Base-by-base conservation (phyloP, 2,113 vertebrate species). In the Oenanthe melanoleuca region DNA sequence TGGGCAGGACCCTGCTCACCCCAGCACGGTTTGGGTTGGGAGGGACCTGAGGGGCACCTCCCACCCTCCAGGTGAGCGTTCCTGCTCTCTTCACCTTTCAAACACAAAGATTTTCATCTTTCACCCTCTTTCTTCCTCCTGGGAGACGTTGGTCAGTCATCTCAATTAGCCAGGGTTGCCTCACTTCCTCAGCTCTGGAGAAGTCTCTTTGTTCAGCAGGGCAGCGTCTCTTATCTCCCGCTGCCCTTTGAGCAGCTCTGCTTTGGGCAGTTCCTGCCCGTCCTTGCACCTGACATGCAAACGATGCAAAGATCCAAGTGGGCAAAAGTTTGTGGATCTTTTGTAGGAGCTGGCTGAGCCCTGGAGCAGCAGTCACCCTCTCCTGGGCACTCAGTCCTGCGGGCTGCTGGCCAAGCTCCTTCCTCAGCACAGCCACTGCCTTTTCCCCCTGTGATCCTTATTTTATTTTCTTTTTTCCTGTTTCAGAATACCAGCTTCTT, bases 141-240 rank as follows among this genome's bases (percentile, higher is more conserved):
- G 73, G 84, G 92, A 95, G 89, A 3, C 77, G 70, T 83, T 29
- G 83, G 64, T 49, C 67, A 5, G 4, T 23, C 31, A 6, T 28
- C 75, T 19, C n/a, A 80, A 91, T 84, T 11, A 86, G 91, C 4
- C 44, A 34, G 69, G 61, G 6, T 74, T 91, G 83, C 77, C 73
- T 95, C 92, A 78, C 65, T 96, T 96, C 96, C 96, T 71, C 25
- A 59, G 87, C 13, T 38, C 42, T 47, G 92, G 93, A 84, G 89
- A 94, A 4, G 72, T 67, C 69, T 66, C 84, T 94, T 95, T 96
- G 89, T 94, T 73, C 3, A 50, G 3, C 37, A 1, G 60, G 75
- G 77, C 63, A 21, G 45, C 1, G 33, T 15, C 91, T 77, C 92
- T 91, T 60, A 84, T 89, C 89, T 91, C 42, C 65, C 14, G 29